Evolutionary conservation across 2,113 vertebrate species (phyloP).

Genomic region (Scomber japonicus): DNA sequence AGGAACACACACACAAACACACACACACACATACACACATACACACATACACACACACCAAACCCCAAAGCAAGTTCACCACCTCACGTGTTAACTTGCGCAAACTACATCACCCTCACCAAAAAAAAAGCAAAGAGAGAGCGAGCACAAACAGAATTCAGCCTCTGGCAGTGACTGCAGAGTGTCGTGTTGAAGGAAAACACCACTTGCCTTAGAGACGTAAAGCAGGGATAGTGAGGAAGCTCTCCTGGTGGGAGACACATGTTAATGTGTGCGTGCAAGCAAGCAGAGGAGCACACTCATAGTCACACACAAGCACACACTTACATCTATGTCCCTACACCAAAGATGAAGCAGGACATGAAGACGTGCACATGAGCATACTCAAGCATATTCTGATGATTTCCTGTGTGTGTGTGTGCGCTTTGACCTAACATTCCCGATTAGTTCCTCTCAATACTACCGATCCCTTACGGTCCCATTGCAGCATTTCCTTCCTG

Average conservation of each 20-base stretch:
- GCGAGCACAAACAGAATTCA: neutral
- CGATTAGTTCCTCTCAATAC: conserved; percentile 45
- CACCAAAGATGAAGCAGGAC: conserved; percentile 15
- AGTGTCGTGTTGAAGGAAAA: conserved; percentile 22
- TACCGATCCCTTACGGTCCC: conserved; percentile 21
- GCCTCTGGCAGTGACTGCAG: conserved; percentile 32
- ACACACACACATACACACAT: conserved; percentile 11
- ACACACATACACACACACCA: neutral
- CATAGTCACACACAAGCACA: neutral
- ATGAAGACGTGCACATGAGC: conserved; percentile 13
- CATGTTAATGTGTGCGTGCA: neutral
- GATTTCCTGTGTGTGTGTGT: conserved; percentile 10
- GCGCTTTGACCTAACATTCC: conserved; percentile 40
- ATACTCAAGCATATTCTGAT: conserved; percentile 5
- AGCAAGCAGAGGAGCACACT: neutral
- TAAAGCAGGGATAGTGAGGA: conserved; percentile 16
- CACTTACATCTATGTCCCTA: too few species aligned
- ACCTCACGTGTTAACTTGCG: conserved; percentile 37
- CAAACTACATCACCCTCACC: conserved; percentile 9
- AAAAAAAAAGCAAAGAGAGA: conserved; percentile 8
- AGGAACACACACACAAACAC: conserved; percentile 18
- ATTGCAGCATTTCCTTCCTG: conserved; percentile 51
- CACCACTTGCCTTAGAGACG: neutral
- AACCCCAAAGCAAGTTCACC: conserved; percentile 40
- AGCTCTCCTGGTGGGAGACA: conserved; percentile 20